phyloP scores from a whole-genome alignment of 2,888 invertebrate genomes.

The Oligia latruncula region DNA sequence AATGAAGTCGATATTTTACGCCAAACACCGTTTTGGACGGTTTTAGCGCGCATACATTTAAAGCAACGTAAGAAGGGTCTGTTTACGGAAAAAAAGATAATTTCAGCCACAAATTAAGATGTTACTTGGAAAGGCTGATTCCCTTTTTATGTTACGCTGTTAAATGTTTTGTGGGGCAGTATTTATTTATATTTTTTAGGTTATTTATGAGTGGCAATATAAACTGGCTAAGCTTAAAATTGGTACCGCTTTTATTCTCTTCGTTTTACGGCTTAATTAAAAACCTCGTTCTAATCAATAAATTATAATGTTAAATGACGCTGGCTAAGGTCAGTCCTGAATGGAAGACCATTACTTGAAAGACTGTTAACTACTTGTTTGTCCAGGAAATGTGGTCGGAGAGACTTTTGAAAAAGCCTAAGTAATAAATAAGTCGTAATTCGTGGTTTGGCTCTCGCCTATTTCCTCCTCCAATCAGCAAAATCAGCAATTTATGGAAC shows the following conservation, averaged over 20 bases:
- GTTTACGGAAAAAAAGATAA: slow-evolving; percentile 37
- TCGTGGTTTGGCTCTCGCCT: no score
- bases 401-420: no score
- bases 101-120: slow-evolving; percentile 49
- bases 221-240: neutral
- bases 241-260: neutral
- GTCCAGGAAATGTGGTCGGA: no score
- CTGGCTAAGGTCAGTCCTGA: neutral
- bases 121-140: slow-evolving; percentile 24
- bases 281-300: neutral
- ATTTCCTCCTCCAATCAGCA: neutral
- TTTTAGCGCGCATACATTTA: slow-evolving; percentile 36
- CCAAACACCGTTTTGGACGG: slow-evolving; percentile 22
- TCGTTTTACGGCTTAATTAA: neutral
- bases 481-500: neutral
- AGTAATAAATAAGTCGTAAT: no score
- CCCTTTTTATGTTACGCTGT: slow-evolving; percentile 29
- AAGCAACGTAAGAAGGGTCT: neutral
- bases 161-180: slow-evolving; percentile 19
- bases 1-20: slow-evolving; percentile 58
- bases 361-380: no score
- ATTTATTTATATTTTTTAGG: slow-evolving; percentile 18
- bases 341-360: neutral
- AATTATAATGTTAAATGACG: no score
- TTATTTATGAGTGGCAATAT: slow-evolving; percentile 2